Evolutionary conservation across 2,888 invertebrate genomes (phyloP).

Genomic region (Cinara cedri): DNA sequence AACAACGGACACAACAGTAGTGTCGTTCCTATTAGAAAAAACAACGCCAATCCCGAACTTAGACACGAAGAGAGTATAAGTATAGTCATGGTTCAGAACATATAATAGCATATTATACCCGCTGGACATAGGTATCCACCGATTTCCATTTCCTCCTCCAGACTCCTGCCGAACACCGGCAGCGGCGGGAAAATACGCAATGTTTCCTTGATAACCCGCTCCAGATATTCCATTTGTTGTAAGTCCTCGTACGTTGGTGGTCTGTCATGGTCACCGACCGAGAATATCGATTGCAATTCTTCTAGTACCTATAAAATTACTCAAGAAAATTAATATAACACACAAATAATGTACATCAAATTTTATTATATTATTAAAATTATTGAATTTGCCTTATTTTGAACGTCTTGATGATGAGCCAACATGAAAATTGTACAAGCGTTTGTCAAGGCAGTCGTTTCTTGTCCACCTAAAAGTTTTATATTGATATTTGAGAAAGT

Average conservation of each 20-base stretch:
- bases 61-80: background rate
- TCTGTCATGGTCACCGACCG: conserved; percentile 44
- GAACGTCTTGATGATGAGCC: conserved; percentile 58
- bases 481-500: too few species aligned
- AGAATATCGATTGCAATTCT: conserved; percentile 38
- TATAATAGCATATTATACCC: too few species aligned
- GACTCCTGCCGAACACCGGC: conserved; percentile 50
- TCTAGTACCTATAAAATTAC: conserved; percentile 29
- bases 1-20: background rate
- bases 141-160: conserved; percentile 38
- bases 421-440: conserved; percentile 57
- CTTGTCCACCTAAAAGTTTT: conserved; percentile 57
- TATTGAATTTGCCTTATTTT: conserved; percentile 55
- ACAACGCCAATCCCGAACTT: too few species aligned
- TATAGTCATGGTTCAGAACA: background rate
- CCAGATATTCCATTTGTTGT: conserved; percentile 58
- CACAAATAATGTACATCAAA: too few species aligned
- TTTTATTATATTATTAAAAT: background rate
- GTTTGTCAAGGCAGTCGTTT: conserved; percentile 57
- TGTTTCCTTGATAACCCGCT: conserved; percentile 59
- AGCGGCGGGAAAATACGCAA: conserved; percentile 58
- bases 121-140: conserved; percentile 33
- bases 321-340: background rate
- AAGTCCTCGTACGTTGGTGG: conserved; percentile 58
- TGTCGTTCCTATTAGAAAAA: background rate